Base-by-base conservation (phyloP, 2,113 vertebrate genomes). In the Myodes glareolus region DNA sequence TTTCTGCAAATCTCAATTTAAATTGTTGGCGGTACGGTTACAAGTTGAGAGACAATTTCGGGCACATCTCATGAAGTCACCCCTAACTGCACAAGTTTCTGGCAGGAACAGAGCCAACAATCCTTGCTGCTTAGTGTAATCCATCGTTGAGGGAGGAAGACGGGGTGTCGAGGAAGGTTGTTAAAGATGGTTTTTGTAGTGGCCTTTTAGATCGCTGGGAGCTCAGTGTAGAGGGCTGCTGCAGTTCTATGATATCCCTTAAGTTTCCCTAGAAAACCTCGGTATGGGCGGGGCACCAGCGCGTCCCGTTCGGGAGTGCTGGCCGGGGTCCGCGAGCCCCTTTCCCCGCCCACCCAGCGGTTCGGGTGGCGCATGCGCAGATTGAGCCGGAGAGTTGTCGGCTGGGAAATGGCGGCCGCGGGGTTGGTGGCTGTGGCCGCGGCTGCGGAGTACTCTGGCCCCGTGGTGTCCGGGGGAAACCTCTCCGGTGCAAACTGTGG, bases 361-460 rank as follows among this genome's bases (percentile, higher is more conserved):
- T 31, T 55, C 7, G 97, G 98, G 98, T 95, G 98, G 98, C 98
- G 96, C 97, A 97, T 96, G 97, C 97, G 90, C 31, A 1, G 98
- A 47, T 50, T 3, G 10, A 2, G 95, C 12, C 88, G 9, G 87
- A 97, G 98, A 84, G 91, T 98, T 93, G 97, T 98, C 88, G 97
- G 98, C 98, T 98, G 99, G 94, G 98, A 98, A 99, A 99, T 99
- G 99, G 99, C 99, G 99, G 99, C 99, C 94, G 99, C 98, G 90
- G 99, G 99, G 94, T 98, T 99, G 98, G 92, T 97, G 0, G 63
- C 98, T 36, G 94, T 97, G 65, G 85, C 82, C 0, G 36, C 96
- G 2, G 91, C 96, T 63, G 96, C 97, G 2, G 98, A 98, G 31
- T 96, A 90, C 98, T 75, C 98, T 87, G 99, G 99, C 97, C 96